Evolutionary conservation across 2,888 invertebrate species (phyloP), one percentile per base, ranked within the genome.

Genomic region (Diabrotica balteata): DNA sequence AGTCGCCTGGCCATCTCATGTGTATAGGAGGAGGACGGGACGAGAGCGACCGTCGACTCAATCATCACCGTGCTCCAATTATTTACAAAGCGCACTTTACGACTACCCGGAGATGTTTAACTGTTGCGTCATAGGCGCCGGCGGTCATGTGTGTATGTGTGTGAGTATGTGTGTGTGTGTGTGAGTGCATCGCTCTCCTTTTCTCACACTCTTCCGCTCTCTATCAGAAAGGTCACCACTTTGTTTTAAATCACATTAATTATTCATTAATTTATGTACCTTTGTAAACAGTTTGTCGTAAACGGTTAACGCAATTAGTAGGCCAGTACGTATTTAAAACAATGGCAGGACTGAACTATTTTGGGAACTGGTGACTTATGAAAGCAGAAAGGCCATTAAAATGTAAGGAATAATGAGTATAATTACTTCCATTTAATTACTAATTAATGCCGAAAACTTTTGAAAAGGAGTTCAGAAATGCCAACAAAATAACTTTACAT

Each of bases 51-150:
- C 69, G 66, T 68, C 72, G 69, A 66, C 76, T 76, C 80, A 81
- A 81, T 81, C 80, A 79, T 79, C 80, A 80, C 78, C 75, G 75
- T 80, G 82, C 80, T 82, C 83, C 81, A 83, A 82, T 83, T 83
- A 81, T 81, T 80, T 79, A 80, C 81, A 71, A 74, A 78, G 77
- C 77, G 76, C 72, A 75, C 76, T 79, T 79, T 79, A 78, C 79
- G 77, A 76, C 76, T 72, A 75, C 72, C 75, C 77, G 73, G 74
- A 75, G 74, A 77, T 72, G 71, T 73, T 75, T 76, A 76, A 77
- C 73, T 77, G 74, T 78, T 78, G 73, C 78, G 78, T 78, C 78
- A 78, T 67, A 68, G 74, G 74, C 75, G 75, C 73, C 73, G 72
- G 53, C 66, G 68, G 60, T 63, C 68, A 69, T 66, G 51, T 63